Percentiles rank a stretch among this genome's conserved stretches.
Evolutionary conservation across 35 echinoderm and acorn worm genomes (phyloP).

Genomic region (Diadema setosum): DNA sequence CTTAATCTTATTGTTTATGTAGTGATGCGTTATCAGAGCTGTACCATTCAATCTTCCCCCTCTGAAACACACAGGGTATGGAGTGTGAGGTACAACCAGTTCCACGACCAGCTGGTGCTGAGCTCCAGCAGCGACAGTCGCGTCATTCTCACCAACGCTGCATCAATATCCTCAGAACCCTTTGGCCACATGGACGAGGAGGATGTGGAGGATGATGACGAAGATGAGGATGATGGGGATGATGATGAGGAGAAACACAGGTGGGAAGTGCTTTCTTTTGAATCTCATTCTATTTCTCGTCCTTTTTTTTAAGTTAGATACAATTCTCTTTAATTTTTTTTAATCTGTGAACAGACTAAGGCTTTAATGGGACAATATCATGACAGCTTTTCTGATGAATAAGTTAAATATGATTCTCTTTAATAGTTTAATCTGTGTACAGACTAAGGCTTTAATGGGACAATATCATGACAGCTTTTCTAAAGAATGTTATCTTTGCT

Average conservation of each 20-base stretch:
- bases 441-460: too few species aligned
- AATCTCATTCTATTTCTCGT: too few species aligned
- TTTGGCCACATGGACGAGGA: background rate
- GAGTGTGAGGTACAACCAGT: constrained; percentile 85
- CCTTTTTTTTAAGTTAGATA: too few species aligned
- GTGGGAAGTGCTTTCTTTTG: background rate
- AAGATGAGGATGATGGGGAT: background rate
- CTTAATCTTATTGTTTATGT: background rate
- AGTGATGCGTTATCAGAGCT: background rate
- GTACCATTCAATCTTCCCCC: too few species aligned
- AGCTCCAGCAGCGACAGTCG: constrained; percentile 95
- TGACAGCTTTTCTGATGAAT: too few species aligned
- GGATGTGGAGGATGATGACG: background rate
- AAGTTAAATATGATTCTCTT: too few species aligned
- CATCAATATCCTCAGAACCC: constrained; percentile 91
- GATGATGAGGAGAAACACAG: background rate
- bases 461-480: too few species aligned
- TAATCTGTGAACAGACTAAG: too few species aligned
- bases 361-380: too few species aligned
- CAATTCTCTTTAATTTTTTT: too few species aligned
- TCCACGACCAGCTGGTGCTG: constrained; percentile 74
- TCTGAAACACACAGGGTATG: background rate
- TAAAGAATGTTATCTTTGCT: too few species aligned
- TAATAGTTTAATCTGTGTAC: too few species aligned
- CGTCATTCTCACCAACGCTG: constrained; percentile 78